Percentiles rank a stretch among this genome's conserved stretches.
Conservation (phyloP, 2,113 vertebrate genomes). For the Sphyrna mokarran region DNA sequence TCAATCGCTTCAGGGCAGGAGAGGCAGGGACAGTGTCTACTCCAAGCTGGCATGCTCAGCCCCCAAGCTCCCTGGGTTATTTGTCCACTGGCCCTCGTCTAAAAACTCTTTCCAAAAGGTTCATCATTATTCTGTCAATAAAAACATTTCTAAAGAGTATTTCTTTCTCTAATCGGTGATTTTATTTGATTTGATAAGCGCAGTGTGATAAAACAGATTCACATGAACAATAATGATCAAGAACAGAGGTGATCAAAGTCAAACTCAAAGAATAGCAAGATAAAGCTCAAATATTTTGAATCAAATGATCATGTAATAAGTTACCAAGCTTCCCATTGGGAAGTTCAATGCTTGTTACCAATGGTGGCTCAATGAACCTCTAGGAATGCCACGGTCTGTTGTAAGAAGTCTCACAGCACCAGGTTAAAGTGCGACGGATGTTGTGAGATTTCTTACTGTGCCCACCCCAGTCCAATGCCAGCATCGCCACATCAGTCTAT, state of each 20-base stretch:
- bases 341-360: not conserved
- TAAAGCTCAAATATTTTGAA: not conserved
- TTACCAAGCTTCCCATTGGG: not conserved
- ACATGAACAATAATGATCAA: constrained; percentile 4
- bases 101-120: not conserved
- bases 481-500: too few species aligned
- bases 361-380: not conserved
- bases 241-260: not conserved
- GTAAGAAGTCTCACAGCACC: too few species aligned
- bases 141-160: not conserved
- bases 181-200: constrained; percentile 22
- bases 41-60: too few species aligned
- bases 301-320: not conserved
- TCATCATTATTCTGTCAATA: not conserved
- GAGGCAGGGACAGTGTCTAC: too few species aligned
- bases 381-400: too few species aligned
- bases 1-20: too few species aligned
- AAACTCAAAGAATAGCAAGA: not conserved
- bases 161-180: not conserved
- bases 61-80: not conserved
- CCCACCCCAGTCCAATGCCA: too few species aligned
- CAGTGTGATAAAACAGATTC: constrained; percentile 17
- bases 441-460: too few species aligned
- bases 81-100: not conserved
- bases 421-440: too few species aligned